phyloP scores from a whole-genome alignment of 2,888 invertebrate species.

The Leucophenga montana region DNA sequence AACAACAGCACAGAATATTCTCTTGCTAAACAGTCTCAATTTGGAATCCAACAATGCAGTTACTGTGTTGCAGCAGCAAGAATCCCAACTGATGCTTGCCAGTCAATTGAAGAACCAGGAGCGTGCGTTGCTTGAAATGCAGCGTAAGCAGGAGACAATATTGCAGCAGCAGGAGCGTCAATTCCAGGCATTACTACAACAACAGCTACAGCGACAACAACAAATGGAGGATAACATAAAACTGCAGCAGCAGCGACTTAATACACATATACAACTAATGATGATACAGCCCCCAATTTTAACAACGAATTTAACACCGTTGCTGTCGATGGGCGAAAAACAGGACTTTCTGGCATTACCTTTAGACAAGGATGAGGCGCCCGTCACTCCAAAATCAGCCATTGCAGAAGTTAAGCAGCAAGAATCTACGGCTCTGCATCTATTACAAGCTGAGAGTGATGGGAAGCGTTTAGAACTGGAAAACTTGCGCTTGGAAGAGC shows the following conservation, averaged over 20 bases:
- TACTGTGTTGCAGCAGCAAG: constrained; percentile 69
- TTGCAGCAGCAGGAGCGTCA: constrained; percentile 68
- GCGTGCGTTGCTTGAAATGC: constrained; percentile 69
- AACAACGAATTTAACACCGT: neutral
- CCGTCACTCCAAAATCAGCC: neutral
- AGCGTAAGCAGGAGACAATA: constrained; percentile 66
- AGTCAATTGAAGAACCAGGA: constrained; percentile 72
- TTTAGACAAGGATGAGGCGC: neutral
- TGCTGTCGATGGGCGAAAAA: neutral
- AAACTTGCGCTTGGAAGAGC: constrained; percentile 71
- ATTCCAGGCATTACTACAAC: constrained; percentile 69
- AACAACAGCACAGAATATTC: constrained; percentile 54
- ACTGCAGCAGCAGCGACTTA: constrained; percentile 71
- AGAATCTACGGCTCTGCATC: constrained; percentile 30
- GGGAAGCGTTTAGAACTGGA: constrained; percentile 69
- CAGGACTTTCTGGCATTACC: neutral
- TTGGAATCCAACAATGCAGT: constrained; percentile 64
- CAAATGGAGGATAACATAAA: constrained; percentile 71
- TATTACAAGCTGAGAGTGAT: constrained; percentile 64
- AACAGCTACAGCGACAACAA: constrained; percentile 69
- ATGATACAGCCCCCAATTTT: constrained; percentile 64
- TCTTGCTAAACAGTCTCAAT: constrained; percentile 62
- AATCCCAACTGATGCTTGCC: constrained; percentile 68
- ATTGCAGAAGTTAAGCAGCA: constrained; percentile 26
- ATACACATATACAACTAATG: constrained; percentile 69